Evolutionary conservation across 2,888 invertebrate species (phyloP), one percentile per base, ranked within the genome.

Genomic region (Lacanobia wlatinum): DNA sequence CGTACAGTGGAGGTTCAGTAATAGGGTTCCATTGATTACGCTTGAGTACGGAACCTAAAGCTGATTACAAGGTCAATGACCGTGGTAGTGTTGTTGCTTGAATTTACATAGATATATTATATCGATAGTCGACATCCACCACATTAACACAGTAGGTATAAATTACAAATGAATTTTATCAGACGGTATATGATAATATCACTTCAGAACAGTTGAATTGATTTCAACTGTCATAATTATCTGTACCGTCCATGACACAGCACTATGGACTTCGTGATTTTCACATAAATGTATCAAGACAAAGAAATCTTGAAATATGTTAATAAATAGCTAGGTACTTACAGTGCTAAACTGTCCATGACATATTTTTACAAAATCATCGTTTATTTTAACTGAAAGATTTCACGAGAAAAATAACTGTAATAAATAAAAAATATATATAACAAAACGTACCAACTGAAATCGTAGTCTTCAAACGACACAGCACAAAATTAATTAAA

Each of bases 361-460:
- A 48, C 7, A 48, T 23, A 40, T n/a, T n/a, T n/a, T n/a, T 40
- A 21, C 16, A 40, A 28, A 28, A 48, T 28, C 6, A 18, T 21
- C 0, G 10, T 18, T 14, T 43, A 5, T 43, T 16, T 43, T 5
- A 3, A 34, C 0, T 5, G 0, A 56, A 73, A 43, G 0, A n/a
- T 7, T 7, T n/a, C 38, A 28, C 9, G n/a, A n/a, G 4, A 14
- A 2, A n/a, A 0, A 62, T 9, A 38, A 5, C 2, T 1, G 21
- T n/a, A 1, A 7, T 3, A 28, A 23, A 40, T 4, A 9, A 56
- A 10, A 61, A 28, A 56, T 23, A 43, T 1, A 8, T 6, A 9
- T 5, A 23, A 34, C 7, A 50, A 12, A 23, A 70, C 77, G 48
- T 69, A 74, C 73, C 70, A 16, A 28, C 2, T n/a, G 8, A 34